Percentiles rank a stretch among this genome's conserved stretches.
Conservation (phyloP, 2,113 vertebrate species). For the Corythoichthys haematopterus region DNA sequence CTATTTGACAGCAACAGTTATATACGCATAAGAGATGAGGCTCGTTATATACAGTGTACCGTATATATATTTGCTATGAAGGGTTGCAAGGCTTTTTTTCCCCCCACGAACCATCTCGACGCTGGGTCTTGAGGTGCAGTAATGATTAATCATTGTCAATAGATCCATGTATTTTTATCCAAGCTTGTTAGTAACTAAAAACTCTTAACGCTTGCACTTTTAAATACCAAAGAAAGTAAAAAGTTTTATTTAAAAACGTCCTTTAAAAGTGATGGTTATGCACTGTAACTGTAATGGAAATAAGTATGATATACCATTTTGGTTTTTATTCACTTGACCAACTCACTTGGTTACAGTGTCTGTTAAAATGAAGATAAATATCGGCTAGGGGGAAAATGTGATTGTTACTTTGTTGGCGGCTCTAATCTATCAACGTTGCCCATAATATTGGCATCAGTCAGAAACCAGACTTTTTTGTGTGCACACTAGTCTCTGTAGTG, state of each 20-base stretch:
- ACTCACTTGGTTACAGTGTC: background rate
- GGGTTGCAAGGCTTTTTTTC: background rate
- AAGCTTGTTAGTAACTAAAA: conserved; percentile 12
- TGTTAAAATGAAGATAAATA: conserved; percentile 39
- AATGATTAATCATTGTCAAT: conserved; percentile 28
- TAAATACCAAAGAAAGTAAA: background rate
- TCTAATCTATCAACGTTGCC: background rate
- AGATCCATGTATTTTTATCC: background rate
- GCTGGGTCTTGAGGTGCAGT: background rate
- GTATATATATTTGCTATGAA: background rate
- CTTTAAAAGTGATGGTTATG: background rate
- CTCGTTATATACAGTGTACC: background rate
- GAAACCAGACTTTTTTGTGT: background rate
- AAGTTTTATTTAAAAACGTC: background rate
- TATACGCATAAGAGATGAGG: background rate
- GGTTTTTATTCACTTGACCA: conserved; percentile 1
- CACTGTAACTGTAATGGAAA: background rate
- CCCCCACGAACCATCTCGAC: background rate
- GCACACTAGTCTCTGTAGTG: background rate
- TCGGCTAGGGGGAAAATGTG: conserved; percentile 7
- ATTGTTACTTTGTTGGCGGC: conserved; percentile 30
- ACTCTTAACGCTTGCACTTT: background rate
- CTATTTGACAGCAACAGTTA: background rate
- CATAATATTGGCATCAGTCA: conserved; percentile 4
- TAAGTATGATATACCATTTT: background rate